phyloP scores from a whole-genome alignment of 2,113 vertebrate species.

The Neodontobutis hainanensis region DNA sequence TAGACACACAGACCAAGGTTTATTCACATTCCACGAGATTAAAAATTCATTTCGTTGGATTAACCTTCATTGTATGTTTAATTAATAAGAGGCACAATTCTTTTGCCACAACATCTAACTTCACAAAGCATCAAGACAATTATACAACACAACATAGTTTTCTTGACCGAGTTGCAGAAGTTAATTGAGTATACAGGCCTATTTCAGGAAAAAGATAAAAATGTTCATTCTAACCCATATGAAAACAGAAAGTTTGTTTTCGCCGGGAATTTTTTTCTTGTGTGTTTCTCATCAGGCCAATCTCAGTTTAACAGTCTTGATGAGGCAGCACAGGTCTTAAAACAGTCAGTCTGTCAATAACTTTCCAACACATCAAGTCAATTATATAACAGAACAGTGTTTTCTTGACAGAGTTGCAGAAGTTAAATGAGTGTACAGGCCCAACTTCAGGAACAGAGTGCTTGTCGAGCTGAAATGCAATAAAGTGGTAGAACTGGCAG shows the following conservation, averaged over 20 bases:
- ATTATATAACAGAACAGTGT: constrained; percentile 25
- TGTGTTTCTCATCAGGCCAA: no score
- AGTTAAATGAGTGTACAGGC: constrained; percentile 14
- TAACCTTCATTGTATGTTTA: constrained; percentile 34
- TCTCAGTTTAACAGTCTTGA: background rate
- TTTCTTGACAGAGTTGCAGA: constrained; percentile 21
- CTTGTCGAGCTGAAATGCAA: constrained; percentile 44
- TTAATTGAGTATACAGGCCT: constrained; percentile 10
- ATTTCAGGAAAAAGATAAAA: constrained; percentile 12
- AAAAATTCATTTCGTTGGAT: constrained; percentile 32
- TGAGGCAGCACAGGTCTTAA: background rate
- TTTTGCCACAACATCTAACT: constrained; percentile 12
- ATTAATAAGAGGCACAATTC: constrained; percentile 36
- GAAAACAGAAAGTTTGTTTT: no score
- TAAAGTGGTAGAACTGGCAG: constrained; percentile 45
- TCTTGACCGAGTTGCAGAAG: constrained; percentile 15
- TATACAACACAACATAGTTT: constrained; percentile 21
- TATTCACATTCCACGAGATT: constrained; percentile 15
- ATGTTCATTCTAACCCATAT: no score
- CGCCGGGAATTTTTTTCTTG: no score
- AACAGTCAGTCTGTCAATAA: background rate
- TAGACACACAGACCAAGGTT: constrained; percentile 8
- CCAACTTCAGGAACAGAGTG: constrained; percentile 24
- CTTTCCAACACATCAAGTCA: constrained; percentile 5
- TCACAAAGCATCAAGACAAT: constrained; percentile 2